A percentile compares a stretch with the other conserved stretches of the same genome.
Evolutionary conservation across 2,888 invertebrate genomes (phyloP).

Genomic region (Smittia sp.): DNA sequence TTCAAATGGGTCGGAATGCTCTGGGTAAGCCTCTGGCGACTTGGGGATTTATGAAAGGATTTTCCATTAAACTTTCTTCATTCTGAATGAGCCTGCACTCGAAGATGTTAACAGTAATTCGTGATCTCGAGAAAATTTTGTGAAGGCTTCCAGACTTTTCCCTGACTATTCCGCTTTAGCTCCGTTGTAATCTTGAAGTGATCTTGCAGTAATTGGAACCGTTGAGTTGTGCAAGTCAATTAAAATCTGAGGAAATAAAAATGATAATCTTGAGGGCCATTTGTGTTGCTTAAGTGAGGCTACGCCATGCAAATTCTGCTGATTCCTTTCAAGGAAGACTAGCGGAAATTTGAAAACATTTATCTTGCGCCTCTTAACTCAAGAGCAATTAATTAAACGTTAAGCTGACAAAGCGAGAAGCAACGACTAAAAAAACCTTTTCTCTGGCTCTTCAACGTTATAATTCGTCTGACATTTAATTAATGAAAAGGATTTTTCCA

Average conservation of each 20-base stretch:
- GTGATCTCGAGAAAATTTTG: no score
- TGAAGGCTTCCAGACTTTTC: no score
- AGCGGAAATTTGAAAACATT: conserved; percentile 8
- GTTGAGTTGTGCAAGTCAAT: neutral
- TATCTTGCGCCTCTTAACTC: neutral
- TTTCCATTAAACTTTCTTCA: no score
- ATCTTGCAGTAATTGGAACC: neutral
- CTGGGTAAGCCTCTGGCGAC: no score
- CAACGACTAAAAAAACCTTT: conserved; percentile 16
- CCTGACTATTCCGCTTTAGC: no score
- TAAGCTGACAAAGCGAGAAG: conserved; percentile 38
- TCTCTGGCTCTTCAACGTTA: conserved; percentile 30
- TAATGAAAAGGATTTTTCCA: conserved; percentile 40
- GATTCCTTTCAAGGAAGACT: neutral
- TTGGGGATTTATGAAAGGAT: no score
- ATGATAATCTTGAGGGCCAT: neutral
- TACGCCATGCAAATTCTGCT: neutral
- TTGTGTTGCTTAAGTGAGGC: conserved; percentile 3
- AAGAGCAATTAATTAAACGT: conserved; percentile 40
- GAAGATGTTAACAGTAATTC: no score
- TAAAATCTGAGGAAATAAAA: neutral
- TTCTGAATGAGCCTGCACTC: no score
- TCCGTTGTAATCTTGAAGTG: neutral
- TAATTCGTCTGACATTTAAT: conserved; percentile 39
- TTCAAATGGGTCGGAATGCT: no score